Evolutionary conservation across 2,888 invertebrate species (phyloP), one percentile per base, ranked within the genome.

Genomic region (Omphaloscelis lunosa): DNA sequence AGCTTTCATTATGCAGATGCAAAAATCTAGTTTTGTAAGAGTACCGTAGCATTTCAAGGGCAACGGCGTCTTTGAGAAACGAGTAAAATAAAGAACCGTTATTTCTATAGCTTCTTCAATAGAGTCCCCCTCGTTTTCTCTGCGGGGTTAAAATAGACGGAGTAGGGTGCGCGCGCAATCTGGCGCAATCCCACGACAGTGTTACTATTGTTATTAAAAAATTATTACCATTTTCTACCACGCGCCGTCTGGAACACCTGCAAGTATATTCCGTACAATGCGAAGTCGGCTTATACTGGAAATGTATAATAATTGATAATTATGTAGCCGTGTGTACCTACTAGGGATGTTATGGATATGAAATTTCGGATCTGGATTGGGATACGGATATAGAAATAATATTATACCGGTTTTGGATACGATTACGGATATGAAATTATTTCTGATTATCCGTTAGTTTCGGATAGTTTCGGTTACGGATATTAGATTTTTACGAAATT

Each of bases 191-290:
- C 71, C 79, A 71, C 77, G 75, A 51, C 66, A 39, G 67, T 82
- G 79, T 77, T 76, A 53, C 76, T 78, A 82, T 80, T 79, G 74
- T 75, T 86, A 83, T 75, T 77, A 70, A 39, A 29, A 71, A 67
- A 82, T 68, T 83, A 88, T 79, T 80, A 83, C 80, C 61, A 79
- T 88, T 81, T 81, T 78, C 86, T 84, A 86, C 84, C 84, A 86
- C 79, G 86, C 88, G 72, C 72, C 81, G 20, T 84, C 73, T 68
- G 27, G 58, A 69, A 72, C 82, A 87, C 84, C 88, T 88, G 86
- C 77, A n/a, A 0, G 0, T 81, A 34, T 0, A 34, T 34, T 34
- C 34, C 34, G 34, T 34, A 34, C 34, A 34, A 34, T 34, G 34
- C 34, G 34, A 34, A 5, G 34, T 34, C 34, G 5, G 34, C 2